Conservation (phyloP, 1,140 invertebrate genomes). For the Cydia pomonella region DNA sequence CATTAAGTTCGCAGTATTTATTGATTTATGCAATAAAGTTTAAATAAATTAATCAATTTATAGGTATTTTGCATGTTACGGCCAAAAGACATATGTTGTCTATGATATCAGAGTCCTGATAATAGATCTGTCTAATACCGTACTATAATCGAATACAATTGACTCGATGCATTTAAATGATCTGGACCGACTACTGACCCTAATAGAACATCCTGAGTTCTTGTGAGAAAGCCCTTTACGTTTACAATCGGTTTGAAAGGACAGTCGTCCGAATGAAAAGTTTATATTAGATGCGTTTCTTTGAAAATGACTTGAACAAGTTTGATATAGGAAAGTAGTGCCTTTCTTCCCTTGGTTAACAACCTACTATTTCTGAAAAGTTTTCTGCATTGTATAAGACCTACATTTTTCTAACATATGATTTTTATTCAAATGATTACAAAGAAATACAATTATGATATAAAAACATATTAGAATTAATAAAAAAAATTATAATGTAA, state of each 20-base stretch:
- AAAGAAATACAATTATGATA: too few species aligned
- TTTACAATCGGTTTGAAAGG: slow-evolving; percentile 21
- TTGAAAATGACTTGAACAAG: slow-evolving; percentile 12
- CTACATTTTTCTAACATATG: too few species aligned
- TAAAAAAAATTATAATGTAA: too few species aligned
- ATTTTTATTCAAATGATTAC: too few species aligned
- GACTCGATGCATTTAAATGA: slow-evolving; percentile 30
- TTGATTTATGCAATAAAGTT: too few species aligned
- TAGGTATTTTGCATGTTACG: background rate
- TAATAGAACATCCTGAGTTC: slow-evolving; percentile 61
- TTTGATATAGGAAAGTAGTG: too few species aligned
- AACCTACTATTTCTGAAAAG: too few species aligned
- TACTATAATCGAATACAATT: slow-evolving; percentile 34
- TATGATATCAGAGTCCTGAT: background rate
- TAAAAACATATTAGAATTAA: too few species aligned
- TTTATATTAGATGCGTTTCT: slow-evolving; percentile 19
- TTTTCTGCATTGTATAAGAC: too few species aligned
- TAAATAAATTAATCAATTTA: background rate
- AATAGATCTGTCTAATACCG: slow-evolving; percentile 4
- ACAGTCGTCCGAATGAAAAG: background rate
- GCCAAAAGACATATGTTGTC: background rate
- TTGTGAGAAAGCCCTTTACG: slow-evolving; percentile 29
- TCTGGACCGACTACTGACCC: slow-evolving; percentile 47
- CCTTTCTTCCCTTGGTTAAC: too few species aligned
- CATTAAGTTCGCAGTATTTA: too few species aligned